Conservation (phyloP, 1,140 invertebrate species). For the Kradibia gibbosae region DNA sequence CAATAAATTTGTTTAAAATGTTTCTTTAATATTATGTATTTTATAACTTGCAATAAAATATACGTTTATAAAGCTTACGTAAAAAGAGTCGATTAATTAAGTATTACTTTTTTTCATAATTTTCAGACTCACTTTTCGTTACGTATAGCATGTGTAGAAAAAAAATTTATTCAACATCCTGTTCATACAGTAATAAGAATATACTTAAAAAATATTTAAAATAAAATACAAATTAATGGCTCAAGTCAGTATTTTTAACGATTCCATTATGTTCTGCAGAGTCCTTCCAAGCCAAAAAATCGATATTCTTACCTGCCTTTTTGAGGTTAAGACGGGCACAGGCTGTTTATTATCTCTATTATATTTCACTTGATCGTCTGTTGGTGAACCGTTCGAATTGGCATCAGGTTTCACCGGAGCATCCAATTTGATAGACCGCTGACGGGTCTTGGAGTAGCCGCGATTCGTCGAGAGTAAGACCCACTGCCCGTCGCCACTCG, state of each 20-base stretch:
- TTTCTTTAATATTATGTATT: no score
- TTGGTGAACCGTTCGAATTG: slow-evolving; percentile 58
- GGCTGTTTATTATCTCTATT: slow-evolving; percentile 50
- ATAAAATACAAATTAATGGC: not conserved
- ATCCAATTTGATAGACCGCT: slow-evolving; percentile 70
- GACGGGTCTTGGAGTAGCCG: slow-evolving; percentile 76
- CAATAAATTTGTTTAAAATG: no score
- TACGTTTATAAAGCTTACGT: no score
- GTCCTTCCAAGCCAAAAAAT: slow-evolving; percentile 45
- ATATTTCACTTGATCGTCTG: slow-evolving; percentile 36
- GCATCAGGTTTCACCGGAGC: slow-evolving; percentile 68
- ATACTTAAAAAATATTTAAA: slow-evolving; percentile 2
- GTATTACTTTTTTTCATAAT: no score
- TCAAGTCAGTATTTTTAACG: not conserved
- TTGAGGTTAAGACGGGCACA: slow-evolving; percentile 64
- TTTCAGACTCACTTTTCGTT: no score
- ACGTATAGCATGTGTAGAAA: no score
- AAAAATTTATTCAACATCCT: not conserved
- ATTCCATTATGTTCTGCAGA: not conserved
- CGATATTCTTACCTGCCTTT: slow-evolving; percentile 67
- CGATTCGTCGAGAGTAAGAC: slow-evolving; percentile 83
- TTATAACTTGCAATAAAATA: no score
- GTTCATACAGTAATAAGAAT: not conserved
- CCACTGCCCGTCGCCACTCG: slow-evolving; percentile 82
- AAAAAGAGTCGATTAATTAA: no score